phyloP scores from a whole-genome alignment of 2,113 vertebrate genomes.

The Larimichthys crocea region DNA sequence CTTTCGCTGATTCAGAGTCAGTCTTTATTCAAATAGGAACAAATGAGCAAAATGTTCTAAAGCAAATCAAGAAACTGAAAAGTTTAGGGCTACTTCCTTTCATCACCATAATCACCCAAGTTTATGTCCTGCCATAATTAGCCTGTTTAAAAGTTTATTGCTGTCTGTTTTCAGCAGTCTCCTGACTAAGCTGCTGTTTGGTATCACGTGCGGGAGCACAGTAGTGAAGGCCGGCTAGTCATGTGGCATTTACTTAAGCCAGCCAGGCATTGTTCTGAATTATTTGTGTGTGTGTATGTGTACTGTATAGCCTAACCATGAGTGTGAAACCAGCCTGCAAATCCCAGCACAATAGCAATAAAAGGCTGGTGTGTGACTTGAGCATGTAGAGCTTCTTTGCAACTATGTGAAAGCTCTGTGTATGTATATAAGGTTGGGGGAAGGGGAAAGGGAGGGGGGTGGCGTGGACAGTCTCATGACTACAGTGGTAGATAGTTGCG shows the following conservation, averaged over 20 bases:
- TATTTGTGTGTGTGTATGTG: conserved; percentile 2
- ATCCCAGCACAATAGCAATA: conserved; percentile 35
- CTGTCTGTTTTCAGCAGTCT: conserved; percentile 17
- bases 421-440: conserved; percentile 23
- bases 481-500: conserved; percentile 62
- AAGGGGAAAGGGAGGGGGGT: neutral
- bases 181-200: conserved; percentile 50
- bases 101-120: neutral
- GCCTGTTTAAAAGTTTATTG: neutral
- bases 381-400: conserved; percentile 15
- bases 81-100: neutral
- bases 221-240: conserved; percentile 41
- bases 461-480: conserved; percentile 40
- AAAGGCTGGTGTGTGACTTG: conserved; percentile 45
- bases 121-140: neutral
- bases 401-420: conserved; percentile 47
- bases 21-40: neutral
- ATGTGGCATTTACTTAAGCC: conserved; percentile 47
- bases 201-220: conserved; percentile 30
- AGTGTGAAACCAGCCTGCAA: conserved; percentile 26
- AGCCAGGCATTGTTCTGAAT: conserved; percentile 42
- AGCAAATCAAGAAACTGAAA: conserved; percentile 11
- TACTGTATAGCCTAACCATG: neutral
- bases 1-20: neutral
- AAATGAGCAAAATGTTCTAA: neutral